Conservation (phyloP, 2,113 vertebrate species). For the Chaenocephalus aceratus region DNA sequence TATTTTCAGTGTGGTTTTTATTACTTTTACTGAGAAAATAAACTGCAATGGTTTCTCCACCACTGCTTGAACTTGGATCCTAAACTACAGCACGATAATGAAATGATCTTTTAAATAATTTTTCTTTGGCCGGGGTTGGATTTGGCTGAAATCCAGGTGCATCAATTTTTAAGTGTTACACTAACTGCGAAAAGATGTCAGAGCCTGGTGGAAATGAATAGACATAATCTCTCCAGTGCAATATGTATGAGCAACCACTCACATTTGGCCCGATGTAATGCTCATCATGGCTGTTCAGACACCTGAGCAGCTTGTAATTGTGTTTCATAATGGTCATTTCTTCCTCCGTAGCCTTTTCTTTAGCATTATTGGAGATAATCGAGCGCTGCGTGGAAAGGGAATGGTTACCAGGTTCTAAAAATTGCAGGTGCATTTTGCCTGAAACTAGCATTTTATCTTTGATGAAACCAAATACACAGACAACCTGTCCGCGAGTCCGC, state of each 20-base stretch:
- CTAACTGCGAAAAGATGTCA: constrained; percentile 57
- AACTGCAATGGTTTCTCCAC: too few relatives aligned
- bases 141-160: constrained; percentile 60
- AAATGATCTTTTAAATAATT: constrained; percentile 27
- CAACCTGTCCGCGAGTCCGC: background rate
- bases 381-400: constrained; percentile 14
- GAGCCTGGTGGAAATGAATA: constrained; percentile 64
- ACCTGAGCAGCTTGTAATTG: constrained; percentile 73
- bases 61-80: constrained; percentile 20
- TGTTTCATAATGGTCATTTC: constrained; percentile 61
- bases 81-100: constrained; percentile 4
- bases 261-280: constrained; percentile 56
- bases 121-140: constrained; percentile 3
- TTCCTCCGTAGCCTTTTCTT: constrained; percentile 40
- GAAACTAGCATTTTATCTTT: constrained; percentile 51
- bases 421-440: constrained; percentile 33
- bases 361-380: constrained; percentile 35
- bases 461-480: constrained; percentile 35
- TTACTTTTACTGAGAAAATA: too few relatives aligned
- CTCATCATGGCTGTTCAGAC: constrained; percentile 49
- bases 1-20: too few relatives aligned
- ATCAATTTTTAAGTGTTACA: constrained; percentile 64
- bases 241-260: constrained; percentile 67
- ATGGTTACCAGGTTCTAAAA: constrained; percentile 40
- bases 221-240: constrained; percentile 70